phyloP scores from a whole-genome alignment of 2,888 invertebrate species.

The Pardosa pseudoannulata region DNA sequence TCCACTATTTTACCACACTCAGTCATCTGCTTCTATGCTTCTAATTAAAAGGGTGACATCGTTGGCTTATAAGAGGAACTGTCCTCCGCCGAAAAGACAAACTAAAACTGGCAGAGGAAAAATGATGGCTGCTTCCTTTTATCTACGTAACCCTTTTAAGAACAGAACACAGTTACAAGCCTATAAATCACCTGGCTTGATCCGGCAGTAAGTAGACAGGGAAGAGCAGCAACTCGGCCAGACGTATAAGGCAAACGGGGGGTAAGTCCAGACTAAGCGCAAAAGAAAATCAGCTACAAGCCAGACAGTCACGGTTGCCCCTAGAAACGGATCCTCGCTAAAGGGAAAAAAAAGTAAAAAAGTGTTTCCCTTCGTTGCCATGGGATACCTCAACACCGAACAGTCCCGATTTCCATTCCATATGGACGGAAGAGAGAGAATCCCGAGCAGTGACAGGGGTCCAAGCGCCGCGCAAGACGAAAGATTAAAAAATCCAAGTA shows the following conservation, averaged over 20 bases:
- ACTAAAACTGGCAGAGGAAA: too few species aligned
- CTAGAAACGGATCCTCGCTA: not conserved
- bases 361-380: not conserved
- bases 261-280: not conserved
- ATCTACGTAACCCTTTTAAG: too few species aligned
- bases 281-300: not conserved
- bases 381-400: not conserved
- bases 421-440: slow-evolving; percentile 13
- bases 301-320: not conserved
- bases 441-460: not conserved
- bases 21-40: too few species aligned
- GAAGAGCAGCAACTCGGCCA: not conserved
- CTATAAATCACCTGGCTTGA: not conserved
- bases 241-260: not conserved
- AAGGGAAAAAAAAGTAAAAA: too few species aligned
- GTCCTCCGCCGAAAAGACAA: too few species aligned
- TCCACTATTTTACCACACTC: too few species aligned
- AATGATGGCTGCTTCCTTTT: too few species aligned
- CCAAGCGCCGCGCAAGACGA: not conserved
- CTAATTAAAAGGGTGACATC: too few species aligned
- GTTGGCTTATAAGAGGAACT: too few species aligned
- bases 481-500: not conserved
- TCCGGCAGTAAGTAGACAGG: not conserved
- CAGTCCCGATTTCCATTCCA: not conserved
- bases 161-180: too few species aligned